These are phyloP conservation scores for Heterocephalus glaber DNA, from an alignment of 2,113 vertebrate genomes.

Conservation along the genomic window DNA sequence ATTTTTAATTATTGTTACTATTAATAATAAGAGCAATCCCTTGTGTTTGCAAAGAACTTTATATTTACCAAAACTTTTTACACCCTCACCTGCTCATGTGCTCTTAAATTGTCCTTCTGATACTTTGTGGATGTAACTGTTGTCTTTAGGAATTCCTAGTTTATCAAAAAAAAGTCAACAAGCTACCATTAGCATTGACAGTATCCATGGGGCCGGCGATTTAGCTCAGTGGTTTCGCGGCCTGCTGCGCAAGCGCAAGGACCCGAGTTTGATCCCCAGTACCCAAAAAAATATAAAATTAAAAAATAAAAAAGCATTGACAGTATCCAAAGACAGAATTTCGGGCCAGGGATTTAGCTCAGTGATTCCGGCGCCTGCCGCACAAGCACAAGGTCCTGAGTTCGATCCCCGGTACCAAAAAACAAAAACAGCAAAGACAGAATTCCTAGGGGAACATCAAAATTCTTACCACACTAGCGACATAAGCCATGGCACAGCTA, in stretches of 20 bases:
- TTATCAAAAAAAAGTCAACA: constrained; percentile 47
- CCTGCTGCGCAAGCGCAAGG: no score
- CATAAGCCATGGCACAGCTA: background rate
- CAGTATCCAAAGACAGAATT: constrained; percentile 4
- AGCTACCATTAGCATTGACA: constrained; percentile 38
- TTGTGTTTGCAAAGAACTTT: constrained; percentile 47
- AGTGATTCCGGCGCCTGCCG: no score
- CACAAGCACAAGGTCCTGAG: no score
- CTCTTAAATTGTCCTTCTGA: constrained; percentile 28
- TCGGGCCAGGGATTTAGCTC: no score
- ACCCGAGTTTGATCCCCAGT: no score
- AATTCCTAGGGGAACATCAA: constrained; percentile 15
- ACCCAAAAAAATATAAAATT: no score
- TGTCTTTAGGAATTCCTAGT: constrained; percentile 44
- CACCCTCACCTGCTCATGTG: constrained; percentile 7
- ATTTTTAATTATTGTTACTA: background rate
- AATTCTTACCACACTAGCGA: background rate
- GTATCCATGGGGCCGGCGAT: no score
- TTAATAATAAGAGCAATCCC: background rate
- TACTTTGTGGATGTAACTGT: constrained; percentile 31
- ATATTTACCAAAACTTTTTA: constrained; percentile 54
- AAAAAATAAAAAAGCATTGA: no score
- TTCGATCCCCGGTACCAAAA: no score
- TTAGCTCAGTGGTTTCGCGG: no score
- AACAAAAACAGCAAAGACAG: no score